Evolutionary conservation across 1,140 invertebrate species (phyloP), one percentile per base, ranked within the genome.

Genomic region (Zaprionus ghesquierei): DNA sequence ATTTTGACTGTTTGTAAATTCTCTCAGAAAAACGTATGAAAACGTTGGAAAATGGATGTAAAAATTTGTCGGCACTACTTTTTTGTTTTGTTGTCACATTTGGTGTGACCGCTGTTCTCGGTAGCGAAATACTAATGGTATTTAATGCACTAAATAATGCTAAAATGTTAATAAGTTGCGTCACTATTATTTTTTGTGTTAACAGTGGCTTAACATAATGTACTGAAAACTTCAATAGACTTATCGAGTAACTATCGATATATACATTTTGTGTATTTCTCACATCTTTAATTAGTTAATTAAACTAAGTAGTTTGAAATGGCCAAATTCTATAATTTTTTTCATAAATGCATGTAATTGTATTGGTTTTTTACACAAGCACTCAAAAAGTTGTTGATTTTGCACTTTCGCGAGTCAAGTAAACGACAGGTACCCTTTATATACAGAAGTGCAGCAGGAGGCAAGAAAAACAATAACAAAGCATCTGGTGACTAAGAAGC

Each of bases 1-100:
- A 90, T 90, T 61, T 90, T 90, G 89, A 69, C 53, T 65, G 65
- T 33, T 18, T 50, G 22, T 10, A 44, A 75, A 74, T 5, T 29
- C 8, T 49, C 46, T 23, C 12, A 13, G 12, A 49, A 75, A 70
- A 64, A 29, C 50, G 27, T 59, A 60, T 49, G n/a, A 23, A 60
- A 59, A 18, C 9, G 15, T 46, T 46, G 22, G 41, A 46, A 75
- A 79, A 58, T 60, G 8, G 51, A 46, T 79, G 79, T 46, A 63
- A 82, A 77, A 64, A 64, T 31, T 60, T 60, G 82, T 80, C 77
- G 20, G 10, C 18, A 25, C 53, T 44, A 44, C 33, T 63, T 63
- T 69, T 74, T 79, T 60, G 63, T 66, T 65, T 71, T 71, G 51
- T 58, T 56, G 68, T 51, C 44, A 18, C 27, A 33, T 46, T 51